Evolutionary conservation across 2,888 invertebrate genomes (phyloP).

Genomic region (Microctonus hyperodae): DNA sequence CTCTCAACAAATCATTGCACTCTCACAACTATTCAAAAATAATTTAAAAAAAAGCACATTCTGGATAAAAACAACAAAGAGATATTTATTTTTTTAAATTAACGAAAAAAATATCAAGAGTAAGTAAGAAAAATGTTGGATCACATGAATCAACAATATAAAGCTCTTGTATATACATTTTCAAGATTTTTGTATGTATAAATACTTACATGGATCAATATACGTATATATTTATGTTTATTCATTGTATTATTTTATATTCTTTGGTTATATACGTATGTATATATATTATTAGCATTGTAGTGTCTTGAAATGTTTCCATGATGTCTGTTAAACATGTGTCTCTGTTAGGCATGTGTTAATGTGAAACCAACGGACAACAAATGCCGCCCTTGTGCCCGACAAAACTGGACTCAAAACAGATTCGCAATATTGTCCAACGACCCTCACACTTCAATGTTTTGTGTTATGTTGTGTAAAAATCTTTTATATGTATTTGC

Average conservation of each 20-base stretch:
- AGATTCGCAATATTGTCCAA: constrained; percentile 17
- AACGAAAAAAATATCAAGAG: not conserved
- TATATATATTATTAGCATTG: too few species aligned
- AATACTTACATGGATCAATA: too few species aligned
- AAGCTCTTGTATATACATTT: not conserved
- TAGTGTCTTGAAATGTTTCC: not conserved
- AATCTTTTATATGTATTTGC: not conserved
- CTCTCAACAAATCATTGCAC: too few species aligned
- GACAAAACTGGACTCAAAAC: constrained; percentile 19
- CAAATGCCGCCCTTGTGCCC: constrained; percentile 7
- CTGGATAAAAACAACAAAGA: too few species aligned
- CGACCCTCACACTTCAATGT: not conserved
- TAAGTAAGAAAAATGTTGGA: not conserved
- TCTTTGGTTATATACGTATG: too few species aligned
- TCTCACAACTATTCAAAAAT: too few species aligned
- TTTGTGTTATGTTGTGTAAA: not conserved
- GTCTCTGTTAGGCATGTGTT: constrained; percentile 18
- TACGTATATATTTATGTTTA: too few species aligned
- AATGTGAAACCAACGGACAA: not conserved
- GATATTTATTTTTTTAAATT: not conserved
- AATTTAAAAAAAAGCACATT: too few species aligned
- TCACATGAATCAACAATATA: not conserved
- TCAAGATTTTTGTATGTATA: too few species aligned
- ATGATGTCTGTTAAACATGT: constrained; percentile 23
- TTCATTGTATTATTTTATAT: too few species aligned